Conservation (phyloP, 2,888 invertebrate species). For the Melieria picta region DNA sequence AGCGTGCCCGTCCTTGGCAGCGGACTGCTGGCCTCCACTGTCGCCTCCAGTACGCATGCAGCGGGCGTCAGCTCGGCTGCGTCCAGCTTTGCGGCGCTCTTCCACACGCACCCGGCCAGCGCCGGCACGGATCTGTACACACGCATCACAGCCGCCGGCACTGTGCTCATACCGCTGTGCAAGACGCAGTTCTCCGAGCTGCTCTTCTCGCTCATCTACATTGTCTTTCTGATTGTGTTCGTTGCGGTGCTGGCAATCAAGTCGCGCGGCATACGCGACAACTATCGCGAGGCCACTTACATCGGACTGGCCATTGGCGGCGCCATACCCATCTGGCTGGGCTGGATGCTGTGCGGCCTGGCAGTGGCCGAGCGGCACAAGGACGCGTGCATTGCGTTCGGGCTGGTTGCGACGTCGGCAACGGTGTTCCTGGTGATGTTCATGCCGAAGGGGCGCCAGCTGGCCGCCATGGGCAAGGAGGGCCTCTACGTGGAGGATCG, state of each 20-base stretch:
- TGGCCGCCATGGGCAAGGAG: conserved; percentile 92
- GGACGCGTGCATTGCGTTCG: conserved; percentile 90
- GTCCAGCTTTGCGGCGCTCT: conserved; percentile 53
- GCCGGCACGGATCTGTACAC: conserved; percentile 60
- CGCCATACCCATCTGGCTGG: conserved; percentile 86
- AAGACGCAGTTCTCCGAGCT: conserved; percentile 77
- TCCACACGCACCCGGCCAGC: conserved; percentile 50
- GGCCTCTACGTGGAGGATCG: conserved; percentile 84
- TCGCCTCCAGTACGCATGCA: conserved; percentile 46
- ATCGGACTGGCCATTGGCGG: conserved; percentile 89
- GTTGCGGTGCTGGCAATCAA: conserved; percentile 86
- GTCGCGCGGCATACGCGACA: conserved; percentile 89
- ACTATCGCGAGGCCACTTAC: conserved; percentile 92
- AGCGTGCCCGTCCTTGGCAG: conserved; percentile 62
- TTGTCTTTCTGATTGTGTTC: conserved; percentile 84
- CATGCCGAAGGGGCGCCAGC: conserved; percentile 89
- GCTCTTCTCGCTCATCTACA: conserved; percentile 82
- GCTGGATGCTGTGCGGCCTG: conserved; percentile 85
- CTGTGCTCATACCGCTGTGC: conserved; percentile 68
- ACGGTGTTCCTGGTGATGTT: conserved; percentile 94
- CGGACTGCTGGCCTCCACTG: conserved; percentile 52
- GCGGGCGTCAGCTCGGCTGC: conserved; percentile 20
- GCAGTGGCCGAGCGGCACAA: conserved; percentile 81
- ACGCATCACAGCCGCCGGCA: conserved; percentile 57
- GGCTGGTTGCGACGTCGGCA: conserved; percentile 84